Evolutionary conservation across 2,797 vertebrate species (phyloP).

Genomic region (Dicrostonyx torquatus): DNA sequence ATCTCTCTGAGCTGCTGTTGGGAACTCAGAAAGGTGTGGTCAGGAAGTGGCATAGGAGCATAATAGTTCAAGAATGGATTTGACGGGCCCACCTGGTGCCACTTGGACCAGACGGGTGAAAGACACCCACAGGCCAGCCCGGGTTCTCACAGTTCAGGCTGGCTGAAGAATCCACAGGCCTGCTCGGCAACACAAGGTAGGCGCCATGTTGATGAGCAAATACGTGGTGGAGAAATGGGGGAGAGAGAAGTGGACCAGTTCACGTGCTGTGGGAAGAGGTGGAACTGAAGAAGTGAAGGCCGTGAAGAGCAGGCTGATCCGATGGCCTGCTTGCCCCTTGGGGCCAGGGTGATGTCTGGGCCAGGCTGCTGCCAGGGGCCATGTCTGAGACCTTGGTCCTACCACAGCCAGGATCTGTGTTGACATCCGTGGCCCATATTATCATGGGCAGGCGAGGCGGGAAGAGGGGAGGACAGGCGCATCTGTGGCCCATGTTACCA

Average conservation of each 20-base stretch:
- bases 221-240: background rate
- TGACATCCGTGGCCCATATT: background rate
- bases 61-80: background rate
- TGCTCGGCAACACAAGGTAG: too few relatives aligned
- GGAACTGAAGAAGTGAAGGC: background rate
- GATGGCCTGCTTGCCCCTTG: background rate
- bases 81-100: too few relatives aligned
- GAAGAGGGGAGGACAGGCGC: accelerated
- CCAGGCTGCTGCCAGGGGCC: background rate
- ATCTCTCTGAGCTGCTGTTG: background rate
- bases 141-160: too few relatives aligned
- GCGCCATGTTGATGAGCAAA: background rate
- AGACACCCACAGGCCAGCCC: too few relatives aligned
- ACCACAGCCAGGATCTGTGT: background rate
- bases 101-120: too few relatives aligned
- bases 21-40: background rate
- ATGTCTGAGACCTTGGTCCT: background rate
- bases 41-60: background rate
- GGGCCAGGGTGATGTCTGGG: background rate
- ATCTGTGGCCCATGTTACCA: background rate
- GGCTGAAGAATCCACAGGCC: too few relatives aligned
- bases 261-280: background rate
- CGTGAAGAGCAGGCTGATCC: background rate
- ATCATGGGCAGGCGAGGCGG: too few relatives aligned
- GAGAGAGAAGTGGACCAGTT: background rate